phyloP scores from a whole-genome alignment of 2,888 invertebrate species.

The Chloromyia formosa region DNA sequence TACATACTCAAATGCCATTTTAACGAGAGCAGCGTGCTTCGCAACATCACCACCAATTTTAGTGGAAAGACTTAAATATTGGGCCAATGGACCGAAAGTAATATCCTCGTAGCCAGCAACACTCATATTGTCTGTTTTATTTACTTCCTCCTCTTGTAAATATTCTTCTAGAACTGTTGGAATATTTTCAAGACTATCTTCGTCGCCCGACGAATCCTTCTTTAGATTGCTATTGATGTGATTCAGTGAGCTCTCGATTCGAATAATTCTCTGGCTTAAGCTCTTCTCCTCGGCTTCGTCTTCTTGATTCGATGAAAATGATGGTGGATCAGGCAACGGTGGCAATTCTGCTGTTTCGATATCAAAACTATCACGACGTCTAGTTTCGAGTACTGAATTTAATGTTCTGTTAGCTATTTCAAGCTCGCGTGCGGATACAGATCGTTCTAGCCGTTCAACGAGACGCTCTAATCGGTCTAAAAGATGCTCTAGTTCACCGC shows the following conservation, averaged over 20 bases:
- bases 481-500: constrained; percentile 73
- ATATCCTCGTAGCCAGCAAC: constrained; percentile 79
- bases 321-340: constrained; percentile 51
- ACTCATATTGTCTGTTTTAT: constrained; percentile 69
- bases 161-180: constrained; percentile 57
- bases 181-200: constrained; percentile 56
- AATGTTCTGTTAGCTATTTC: constrained; percentile 58
- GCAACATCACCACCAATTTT: constrained; percentile 88
- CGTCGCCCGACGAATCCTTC: constrained; percentile 47
- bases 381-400: constrained; percentile 55
- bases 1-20: constrained; percentile 83
- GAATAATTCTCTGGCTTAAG: constrained; percentile 52
- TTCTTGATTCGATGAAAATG: not conserved
- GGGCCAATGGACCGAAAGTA: constrained; percentile 76
- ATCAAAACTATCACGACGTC: constrained; percentile 56
- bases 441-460: constrained; percentile 75
- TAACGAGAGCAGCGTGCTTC: constrained; percentile 80
- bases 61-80: constrained; percentile 78
- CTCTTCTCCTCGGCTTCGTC: not conserved
- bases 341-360: constrained; percentile 56
- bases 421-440: constrained; percentile 59
- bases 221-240: constrained; percentile 56
- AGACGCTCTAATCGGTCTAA: constrained; percentile 79
- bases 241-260: constrained; percentile 55
- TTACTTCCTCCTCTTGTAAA: constrained; percentile 50